These are phyloP conservation scores for Paraplagusia blochii DNA, from an alignment of 2,113 vertebrate genomes.

Conservation along the genomic window DNA sequence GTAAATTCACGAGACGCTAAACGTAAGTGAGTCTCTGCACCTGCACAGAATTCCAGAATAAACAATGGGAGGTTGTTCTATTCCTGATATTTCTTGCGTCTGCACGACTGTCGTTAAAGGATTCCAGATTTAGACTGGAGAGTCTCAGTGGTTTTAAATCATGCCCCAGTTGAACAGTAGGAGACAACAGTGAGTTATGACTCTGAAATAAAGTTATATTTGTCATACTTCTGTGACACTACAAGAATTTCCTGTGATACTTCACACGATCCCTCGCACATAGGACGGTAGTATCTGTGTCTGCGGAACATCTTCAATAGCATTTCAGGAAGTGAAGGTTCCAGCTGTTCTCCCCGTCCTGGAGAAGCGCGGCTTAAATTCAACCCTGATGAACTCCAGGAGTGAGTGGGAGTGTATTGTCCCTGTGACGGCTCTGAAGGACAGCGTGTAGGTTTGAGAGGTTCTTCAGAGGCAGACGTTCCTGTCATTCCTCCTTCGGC, in stretches of 20 bases:
- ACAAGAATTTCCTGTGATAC: too few relatives aligned
- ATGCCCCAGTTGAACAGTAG: conserved; percentile 1
- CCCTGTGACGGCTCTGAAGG: conserved; percentile 19
- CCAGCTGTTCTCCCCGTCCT: conserved; percentile 42
- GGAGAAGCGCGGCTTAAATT: conserved; percentile 32
- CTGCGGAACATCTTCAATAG: conserved; percentile 30
- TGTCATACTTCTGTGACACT: too few relatives aligned
- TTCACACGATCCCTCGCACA: not conserved
- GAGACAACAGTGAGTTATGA: not conserved
- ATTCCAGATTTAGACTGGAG: not conserved
- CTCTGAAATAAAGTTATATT: too few relatives aligned
- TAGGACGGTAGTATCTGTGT: conserved; percentile 24
- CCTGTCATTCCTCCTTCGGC: conserved; percentile 35
- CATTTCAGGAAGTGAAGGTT: conserved; percentile 33
- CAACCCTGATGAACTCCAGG: conserved; percentile 40
- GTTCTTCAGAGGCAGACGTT: conserved; percentile 18
- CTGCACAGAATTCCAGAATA: not conserved
- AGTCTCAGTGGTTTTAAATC: conserved; percentile 1
- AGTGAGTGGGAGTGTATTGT: conserved; percentile 19
- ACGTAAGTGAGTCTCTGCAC: conserved; percentile 6
- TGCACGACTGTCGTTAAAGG: not conserved
- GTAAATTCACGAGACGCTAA: conserved; percentile 4
- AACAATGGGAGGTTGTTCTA: conserved; percentile 3
- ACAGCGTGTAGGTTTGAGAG: conserved; percentile 7
- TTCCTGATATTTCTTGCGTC: conserved; percentile 2